phyloP scores from a whole-genome alignment of 37 sponge, comb jelly and placozoan species.

The Halichondria panicea region DNA sequence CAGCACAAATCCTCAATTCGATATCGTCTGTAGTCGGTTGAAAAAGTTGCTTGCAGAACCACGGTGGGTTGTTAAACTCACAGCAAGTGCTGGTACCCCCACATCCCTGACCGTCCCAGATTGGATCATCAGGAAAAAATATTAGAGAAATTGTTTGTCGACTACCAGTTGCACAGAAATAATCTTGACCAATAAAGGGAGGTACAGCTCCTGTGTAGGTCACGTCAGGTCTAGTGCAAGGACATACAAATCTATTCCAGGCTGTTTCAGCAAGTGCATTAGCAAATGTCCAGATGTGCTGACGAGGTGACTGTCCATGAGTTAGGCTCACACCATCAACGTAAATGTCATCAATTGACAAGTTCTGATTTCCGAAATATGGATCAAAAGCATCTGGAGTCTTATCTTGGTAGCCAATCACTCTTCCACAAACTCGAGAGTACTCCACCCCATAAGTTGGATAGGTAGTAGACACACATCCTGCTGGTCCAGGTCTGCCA shows the following conservation, averaged over 20 bases:
- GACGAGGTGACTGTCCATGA: no score
- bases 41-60: constrained; percentile 26
- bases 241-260: background rate
- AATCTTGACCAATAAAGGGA: constrained; percentile 37
- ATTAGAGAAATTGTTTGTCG: background rate
- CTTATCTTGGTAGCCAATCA: constrained; percentile 23
- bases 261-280: constrained; percentile 27
- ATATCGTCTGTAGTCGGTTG: constrained; percentile 20
- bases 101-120: constrained; percentile 56
- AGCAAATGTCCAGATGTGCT: no score
- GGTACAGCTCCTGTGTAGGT: constrained; percentile 19
- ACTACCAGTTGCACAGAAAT: constrained; percentile 48
- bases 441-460: constrained; percentile 12
- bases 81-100: constrained; percentile 22
- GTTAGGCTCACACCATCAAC: no score
- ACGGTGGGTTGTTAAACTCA: background rate
- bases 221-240: constrained; percentile 4
- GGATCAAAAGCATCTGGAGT: constrained; percentile 27
- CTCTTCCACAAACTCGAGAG: constrained; percentile 31
- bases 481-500: background rate
- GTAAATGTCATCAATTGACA: constrained; percentile 18
- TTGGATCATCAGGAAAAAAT: constrained; percentile 24
- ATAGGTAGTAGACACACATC: constrained; percentile 34
- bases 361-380: background rate
- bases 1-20: constrained; percentile 19